A percentile compares a stretch with the other conserved stretches of the same genome.
phyloP scores from a whole-genome alignment of 2,113 vertebrate species.

The Xenopus tropicalis region DNA sequence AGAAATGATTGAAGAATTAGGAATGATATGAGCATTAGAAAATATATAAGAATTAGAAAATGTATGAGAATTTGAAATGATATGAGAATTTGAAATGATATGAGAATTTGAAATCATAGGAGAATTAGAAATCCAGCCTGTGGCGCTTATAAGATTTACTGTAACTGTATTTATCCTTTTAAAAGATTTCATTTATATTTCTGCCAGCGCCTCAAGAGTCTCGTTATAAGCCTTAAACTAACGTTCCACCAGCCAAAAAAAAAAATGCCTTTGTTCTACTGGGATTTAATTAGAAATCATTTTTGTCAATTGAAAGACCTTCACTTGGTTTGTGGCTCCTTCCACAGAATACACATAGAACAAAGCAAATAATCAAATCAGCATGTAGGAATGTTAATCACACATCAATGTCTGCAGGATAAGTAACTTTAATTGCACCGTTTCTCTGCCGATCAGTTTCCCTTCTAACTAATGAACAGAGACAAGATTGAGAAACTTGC shows the following conservation, averaged over 20 bases:
- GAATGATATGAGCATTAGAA: no score
- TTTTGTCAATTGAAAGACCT: not conserved
- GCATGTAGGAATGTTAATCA: constrained; percentile 45
- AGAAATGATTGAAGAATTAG: no score
- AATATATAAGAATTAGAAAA: no score
- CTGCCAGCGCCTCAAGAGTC: no score
- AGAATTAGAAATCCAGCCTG: no score
- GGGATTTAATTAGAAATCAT: not conserved
- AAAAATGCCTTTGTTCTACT: not conserved
- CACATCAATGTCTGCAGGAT: constrained; percentile 37
- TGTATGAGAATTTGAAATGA: no score
- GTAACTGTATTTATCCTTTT: no score
- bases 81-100: no score
- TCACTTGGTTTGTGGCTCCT: not conserved
- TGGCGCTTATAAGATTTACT: no score
- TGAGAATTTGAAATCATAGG: no score
- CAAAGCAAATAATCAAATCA: constrained; percentile 42
- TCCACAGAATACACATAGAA: constrained; percentile 9
- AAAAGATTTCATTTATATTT: no score
- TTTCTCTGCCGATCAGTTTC: constrained; percentile 40
- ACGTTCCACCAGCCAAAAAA: not conserved
- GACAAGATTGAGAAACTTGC: constrained; percentile 47
- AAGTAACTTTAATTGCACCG: constrained; percentile 48
- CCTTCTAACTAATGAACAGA: constrained; percentile 48
- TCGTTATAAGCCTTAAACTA: no score